Evolutionary conservation across 2,888 invertebrate genomes (phyloP).

Genomic region (Eilema sororculum): DNA sequence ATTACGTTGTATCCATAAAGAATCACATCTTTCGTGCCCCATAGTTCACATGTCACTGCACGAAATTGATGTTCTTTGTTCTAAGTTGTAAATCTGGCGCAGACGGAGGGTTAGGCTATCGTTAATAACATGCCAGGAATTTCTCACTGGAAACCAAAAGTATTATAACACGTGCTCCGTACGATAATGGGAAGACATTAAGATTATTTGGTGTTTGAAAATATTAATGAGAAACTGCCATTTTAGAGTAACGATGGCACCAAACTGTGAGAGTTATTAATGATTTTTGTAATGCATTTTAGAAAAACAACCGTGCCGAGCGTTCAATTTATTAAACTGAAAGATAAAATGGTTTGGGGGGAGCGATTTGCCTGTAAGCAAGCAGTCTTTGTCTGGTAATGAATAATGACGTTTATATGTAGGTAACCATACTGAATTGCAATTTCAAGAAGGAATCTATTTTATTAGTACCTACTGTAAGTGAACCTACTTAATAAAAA

Average conservation of each 20-base stretch:
- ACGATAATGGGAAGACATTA: slow-evolving; percentile 82
- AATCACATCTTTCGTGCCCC: slow-evolving; percentile 58
- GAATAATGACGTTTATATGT: background rate
- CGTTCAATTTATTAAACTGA: slow-evolving; percentile 27
- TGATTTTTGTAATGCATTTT: slow-evolving; percentile 64
- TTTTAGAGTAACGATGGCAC: slow-evolving; percentile 70
- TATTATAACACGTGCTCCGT: slow-evolving; percentile 68
- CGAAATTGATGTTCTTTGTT: slow-evolving; percentile 83
- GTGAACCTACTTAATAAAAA: too few relatives aligned
- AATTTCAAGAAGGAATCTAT: too few relatives aligned
- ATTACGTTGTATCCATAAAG: slow-evolving; percentile 52
- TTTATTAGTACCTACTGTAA: too few relatives aligned
- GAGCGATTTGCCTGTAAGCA: background rate
- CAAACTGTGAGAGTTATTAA: slow-evolving; percentile 63
- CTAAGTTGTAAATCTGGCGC: slow-evolving; percentile 77
- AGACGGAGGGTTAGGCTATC: slow-evolving; percentile 71
- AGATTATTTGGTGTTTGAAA: slow-evolving; percentile 75
- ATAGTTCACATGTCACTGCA: slow-evolving; percentile 79
- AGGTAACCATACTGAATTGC: too few relatives aligned
- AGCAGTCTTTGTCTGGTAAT: background rate
- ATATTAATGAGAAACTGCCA: slow-evolving; percentile 75
- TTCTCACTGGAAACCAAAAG: slow-evolving; percentile 61
- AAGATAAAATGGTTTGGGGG: slow-evolving; percentile 15
- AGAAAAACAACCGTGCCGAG: slow-evolving; percentile 37
- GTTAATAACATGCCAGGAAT: slow-evolving; percentile 73